These are phyloP conservation scores for Cyclopterus lumpus DNA, from an alignment of 2,797 vertebrate genomes.

Conservation along the genomic window DNA sequence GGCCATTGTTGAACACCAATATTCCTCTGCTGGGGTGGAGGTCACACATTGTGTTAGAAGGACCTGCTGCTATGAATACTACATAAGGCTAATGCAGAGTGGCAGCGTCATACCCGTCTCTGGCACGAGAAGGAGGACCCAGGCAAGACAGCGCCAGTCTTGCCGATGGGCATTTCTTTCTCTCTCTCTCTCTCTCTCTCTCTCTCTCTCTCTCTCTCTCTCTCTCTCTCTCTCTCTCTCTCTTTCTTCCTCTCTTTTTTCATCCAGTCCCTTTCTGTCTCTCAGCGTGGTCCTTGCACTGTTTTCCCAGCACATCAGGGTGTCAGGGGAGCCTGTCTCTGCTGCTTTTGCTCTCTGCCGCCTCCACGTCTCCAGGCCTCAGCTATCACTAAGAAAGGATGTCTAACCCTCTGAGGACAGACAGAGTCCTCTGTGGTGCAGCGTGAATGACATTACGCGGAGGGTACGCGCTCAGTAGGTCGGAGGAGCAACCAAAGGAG, in stretches of 20 bases:
- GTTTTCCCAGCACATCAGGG: constrained; percentile 66
- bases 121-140: constrained; percentile 79
- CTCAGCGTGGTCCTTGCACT: constrained; percentile 57
- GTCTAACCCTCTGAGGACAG: constrained; percentile 69
- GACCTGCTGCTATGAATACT: constrained; percentile 90
- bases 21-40: constrained; percentile 87
- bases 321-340: constrained; percentile 57
- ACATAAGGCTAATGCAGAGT: constrained; percentile 85
- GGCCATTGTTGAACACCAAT: constrained; percentile 93
- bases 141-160: constrained; percentile 77
- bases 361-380: constrained; percentile 61
- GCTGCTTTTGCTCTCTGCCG: constrained; percentile 43
- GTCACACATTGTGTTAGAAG: constrained; percentile 89
- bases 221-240: constrained; percentile 13
- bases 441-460: constrained; percentile 45
- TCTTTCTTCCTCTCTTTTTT: constrained; percentile 17
- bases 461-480: constrained; percentile 34
- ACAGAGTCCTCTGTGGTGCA: constrained; percentile 53
- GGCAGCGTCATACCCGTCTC: constrained; percentile 78
- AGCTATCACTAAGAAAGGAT: constrained; percentile 63
- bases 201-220: constrained; percentile 43
- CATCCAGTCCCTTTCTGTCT: constrained; percentile 57
- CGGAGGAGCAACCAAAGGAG: constrained; percentile 33
- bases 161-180: constrained; percentile 71
- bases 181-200: constrained; percentile 43